A percentile compares a stretch with the other conserved stretches of the same genome.
Evolutionary conservation across 2,888 invertebrate species (phyloP).

Genomic region (Magallana nippona): DNA sequence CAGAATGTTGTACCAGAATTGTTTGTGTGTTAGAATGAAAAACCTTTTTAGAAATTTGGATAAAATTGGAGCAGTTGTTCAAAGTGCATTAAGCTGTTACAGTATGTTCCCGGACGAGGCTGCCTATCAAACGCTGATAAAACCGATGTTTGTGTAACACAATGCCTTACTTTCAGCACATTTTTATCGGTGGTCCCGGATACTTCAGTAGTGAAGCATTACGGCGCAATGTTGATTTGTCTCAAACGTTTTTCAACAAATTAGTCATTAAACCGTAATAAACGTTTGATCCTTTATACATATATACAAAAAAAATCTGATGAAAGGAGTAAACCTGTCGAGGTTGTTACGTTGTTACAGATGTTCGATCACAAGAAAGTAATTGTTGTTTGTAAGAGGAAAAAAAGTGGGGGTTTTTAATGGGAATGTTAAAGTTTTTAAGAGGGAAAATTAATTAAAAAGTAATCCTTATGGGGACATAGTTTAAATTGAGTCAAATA

Average conservation of each 20-base stretch:
- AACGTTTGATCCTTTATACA: background rate
- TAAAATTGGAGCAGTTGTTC: too few relatives aligned
- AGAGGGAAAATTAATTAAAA: too few relatives aligned
- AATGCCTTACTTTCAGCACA: background rate
- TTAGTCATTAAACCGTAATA: background rate
- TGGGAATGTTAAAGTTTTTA: too few relatives aligned
- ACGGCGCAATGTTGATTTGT: background rate
- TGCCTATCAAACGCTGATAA: background rate
- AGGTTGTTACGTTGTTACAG: background rate
- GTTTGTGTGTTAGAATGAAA: too few relatives aligned
- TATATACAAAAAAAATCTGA: background rate
- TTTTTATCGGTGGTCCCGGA: constrained; percentile 11
- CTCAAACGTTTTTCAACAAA: background rate
- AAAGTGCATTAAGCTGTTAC: too few relatives aligned
- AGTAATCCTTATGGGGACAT: too few relatives aligned
- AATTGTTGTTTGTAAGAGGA: background rate
- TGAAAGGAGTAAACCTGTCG: background rate
- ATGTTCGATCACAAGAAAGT: constrained; percentile 11
- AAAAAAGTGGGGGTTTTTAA: background rate
- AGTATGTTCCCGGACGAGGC: background rate
- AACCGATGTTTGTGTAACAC: background rate
- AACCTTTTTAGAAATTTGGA: too few relatives aligned
- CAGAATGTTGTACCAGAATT: too few relatives aligned
- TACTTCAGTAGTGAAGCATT: constrained; percentile 14
- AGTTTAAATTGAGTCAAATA: too few relatives aligned